phyloP scores from a whole-genome alignment of 2,113 vertebrate genomes.

The Pachypanchax playfairii region DNA sequence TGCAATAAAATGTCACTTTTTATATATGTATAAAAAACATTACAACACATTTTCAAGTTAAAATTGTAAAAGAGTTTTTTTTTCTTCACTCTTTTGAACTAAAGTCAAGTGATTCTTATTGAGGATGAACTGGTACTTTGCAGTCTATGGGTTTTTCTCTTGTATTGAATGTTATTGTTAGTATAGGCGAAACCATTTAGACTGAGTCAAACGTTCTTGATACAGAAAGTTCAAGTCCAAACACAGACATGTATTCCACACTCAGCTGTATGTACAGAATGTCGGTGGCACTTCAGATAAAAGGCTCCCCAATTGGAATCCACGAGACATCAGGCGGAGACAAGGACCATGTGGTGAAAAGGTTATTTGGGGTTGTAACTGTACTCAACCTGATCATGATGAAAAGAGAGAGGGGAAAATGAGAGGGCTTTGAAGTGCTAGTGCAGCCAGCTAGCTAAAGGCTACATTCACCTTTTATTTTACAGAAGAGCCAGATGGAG shows the following conservation, averaged over 20 bases:
- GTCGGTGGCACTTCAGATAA: conserved; percentile 36
- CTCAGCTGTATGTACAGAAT: conserved; percentile 12
- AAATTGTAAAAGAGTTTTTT: too few relatives aligned
- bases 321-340: conserved; percentile 32
- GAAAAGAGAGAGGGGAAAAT: conserved; percentile 38
- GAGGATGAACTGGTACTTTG: neutral
- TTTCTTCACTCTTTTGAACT: too few relatives aligned
- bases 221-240: conserved; percentile 7
- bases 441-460: conserved; percentile 52
- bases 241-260: neutral
- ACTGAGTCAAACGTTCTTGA: neutral
- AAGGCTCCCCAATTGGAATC: conserved; percentile 31
- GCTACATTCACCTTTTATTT: conserved; percentile 61
- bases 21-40: too few relatives aligned
- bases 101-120: neutral
- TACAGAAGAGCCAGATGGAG: conserved; percentile 33
- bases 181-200: conserved; percentile 2
- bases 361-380: conserved; percentile 50
- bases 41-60: too few relatives aligned
- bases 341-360: conserved; percentile 38
- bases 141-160: neutral
- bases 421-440: conserved; percentile 55
- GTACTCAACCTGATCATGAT: conserved; percentile 50
- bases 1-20: too few relatives aligned
- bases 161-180: neutral